Conservation (phyloP, 2,797 vertebrate genomes). For the Cynopterus sphinx region DNA sequence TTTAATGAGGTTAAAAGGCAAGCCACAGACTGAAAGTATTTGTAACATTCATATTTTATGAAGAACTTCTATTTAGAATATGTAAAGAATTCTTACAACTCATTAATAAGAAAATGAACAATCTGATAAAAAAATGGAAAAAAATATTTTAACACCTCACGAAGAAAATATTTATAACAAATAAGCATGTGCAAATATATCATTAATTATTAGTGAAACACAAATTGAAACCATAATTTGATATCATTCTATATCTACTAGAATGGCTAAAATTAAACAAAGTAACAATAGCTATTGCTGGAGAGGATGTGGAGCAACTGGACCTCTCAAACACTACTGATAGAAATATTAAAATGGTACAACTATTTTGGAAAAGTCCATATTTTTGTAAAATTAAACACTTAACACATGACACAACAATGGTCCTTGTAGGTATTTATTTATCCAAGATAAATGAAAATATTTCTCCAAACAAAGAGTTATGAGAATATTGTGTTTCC, state of each 20-base stretch:
- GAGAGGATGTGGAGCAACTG: background rate
- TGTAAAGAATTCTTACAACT: background rate
- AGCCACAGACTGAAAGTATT: too few species aligned
- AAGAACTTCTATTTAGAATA: too few species aligned
- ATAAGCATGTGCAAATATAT: background rate
- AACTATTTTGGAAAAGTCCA: background rate
- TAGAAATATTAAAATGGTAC: background rate
- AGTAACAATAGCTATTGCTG: background rate
- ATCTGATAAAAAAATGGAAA: background rate
- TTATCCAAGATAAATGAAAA: background rate
- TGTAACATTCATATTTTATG: too few species aligned
- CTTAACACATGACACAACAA: background rate
- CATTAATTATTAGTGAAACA: background rate
- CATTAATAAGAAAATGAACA: background rate
- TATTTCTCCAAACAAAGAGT: background rate
- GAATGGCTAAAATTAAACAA: background rate
- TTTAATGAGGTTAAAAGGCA: too few species aligned
- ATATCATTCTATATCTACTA: background rate
- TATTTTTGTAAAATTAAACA: background rate
- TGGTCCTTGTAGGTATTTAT: background rate
- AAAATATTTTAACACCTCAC: background rate
- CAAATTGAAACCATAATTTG: background rate
- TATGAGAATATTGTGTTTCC: background rate
- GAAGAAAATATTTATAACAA: background rate
- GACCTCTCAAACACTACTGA: background rate